These are phyloP conservation scores for Puma concolor DNA, from an alignment of 2,113 vertebrate genomes.

Conservation along the genomic window DNA sequence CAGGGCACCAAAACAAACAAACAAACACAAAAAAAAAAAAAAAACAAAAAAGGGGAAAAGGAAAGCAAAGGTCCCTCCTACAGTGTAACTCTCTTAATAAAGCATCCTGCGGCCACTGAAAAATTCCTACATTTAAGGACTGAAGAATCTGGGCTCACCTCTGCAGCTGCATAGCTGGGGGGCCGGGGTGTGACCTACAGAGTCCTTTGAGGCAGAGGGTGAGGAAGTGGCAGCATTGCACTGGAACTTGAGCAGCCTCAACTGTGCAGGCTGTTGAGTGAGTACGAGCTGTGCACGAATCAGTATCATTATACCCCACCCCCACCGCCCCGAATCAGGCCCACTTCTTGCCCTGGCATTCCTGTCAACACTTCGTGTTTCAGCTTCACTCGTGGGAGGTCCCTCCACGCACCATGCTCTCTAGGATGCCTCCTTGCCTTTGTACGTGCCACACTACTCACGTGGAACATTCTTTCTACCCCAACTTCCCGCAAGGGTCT, in stretches of 20 bases:
- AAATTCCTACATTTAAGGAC: slow-evolving; percentile 45
- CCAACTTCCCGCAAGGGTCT: not conserved
- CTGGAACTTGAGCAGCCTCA: slow-evolving; percentile 33
- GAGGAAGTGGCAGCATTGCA: slow-evolving; percentile 16
- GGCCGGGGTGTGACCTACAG: not conserved
- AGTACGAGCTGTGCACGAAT: not conserved
- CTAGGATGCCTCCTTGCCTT: not conserved
- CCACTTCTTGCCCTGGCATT: not conserved
- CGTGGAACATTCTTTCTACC: not conserved
- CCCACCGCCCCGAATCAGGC: not conserved
- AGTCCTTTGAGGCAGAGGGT: slow-evolving; percentile 42
- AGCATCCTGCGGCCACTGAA: slow-evolving; percentile 28
- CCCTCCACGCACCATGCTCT: no score
- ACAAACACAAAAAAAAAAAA: not conserved
- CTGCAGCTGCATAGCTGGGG: slow-evolving; percentile 49
- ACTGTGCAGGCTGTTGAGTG: not conserved
- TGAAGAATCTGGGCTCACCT: slow-evolving; percentile 41
- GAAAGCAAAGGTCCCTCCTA: slow-evolving; percentile 10
- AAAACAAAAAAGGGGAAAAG: not conserved
- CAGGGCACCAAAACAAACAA: not conserved
- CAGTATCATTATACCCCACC: not conserved
- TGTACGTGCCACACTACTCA: not conserved
- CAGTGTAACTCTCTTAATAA: slow-evolving; percentile 47
- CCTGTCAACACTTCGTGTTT: not conserved
- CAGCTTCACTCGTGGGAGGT: not conserved